These are phyloP conservation scores for Tribolium castaneum DNA, from an alignment of 1,140 invertebrate genomes.

Conservation along the genomic window DNA sequence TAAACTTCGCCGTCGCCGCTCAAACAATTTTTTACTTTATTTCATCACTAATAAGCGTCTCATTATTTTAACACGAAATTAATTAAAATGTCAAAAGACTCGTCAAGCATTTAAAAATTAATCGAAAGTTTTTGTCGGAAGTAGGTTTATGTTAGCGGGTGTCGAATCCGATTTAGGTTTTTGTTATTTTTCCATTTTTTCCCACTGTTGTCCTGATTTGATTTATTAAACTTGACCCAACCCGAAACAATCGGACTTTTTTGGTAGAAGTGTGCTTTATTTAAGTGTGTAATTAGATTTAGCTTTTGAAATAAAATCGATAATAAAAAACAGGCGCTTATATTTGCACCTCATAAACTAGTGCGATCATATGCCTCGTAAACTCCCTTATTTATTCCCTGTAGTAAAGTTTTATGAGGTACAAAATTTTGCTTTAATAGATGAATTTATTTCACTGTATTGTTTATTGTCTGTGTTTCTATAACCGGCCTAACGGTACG, in stretches of 20 bases:
- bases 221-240: too few species aligned
- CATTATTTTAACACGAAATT: neutral
- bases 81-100: neutral
- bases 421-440: constrained; percentile 8
- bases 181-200: neutral
- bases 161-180: neutral
- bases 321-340: neutral
- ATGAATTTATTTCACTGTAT: neutral
- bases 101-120: neutral
- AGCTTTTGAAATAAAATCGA: neutral
- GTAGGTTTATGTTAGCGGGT: neutral
- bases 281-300: neutral
- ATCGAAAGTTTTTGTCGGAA: neutral
- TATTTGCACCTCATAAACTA: constrained; percentile 14
- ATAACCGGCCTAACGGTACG: neutral
- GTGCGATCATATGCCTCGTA: neutral
- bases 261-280: neutral
- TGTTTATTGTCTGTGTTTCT: neutral
- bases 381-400: neutral
- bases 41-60: neutral
- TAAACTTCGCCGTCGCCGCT: neutral
- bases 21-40: neutral
- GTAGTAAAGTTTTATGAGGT: constrained; percentile 3
- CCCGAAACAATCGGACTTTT: too few species aligned
- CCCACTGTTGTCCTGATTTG: neutral